phyloP scores from a whole-genome alignment of 2,113 vertebrate genomes.

The Brienomyrus brachyistius region DNA sequence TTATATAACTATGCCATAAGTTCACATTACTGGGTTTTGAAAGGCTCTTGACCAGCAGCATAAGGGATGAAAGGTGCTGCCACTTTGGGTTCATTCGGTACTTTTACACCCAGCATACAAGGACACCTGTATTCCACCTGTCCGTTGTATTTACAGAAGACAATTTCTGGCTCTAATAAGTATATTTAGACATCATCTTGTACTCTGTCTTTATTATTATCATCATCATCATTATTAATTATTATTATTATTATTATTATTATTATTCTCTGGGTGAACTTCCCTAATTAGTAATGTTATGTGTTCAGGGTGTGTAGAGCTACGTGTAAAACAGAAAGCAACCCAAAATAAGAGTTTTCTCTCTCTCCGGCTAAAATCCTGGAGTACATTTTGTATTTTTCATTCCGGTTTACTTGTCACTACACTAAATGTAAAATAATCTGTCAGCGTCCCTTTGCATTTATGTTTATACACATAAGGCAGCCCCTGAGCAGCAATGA shows the following conservation, averaged over 20 bases:
- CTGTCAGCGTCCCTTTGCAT: not conserved
- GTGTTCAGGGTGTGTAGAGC: not conserved
- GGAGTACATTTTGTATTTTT: not conserved
- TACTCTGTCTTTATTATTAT: not conserved
- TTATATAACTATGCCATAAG: not conserved
- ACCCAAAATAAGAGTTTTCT: not conserved
- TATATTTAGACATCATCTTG: not conserved
- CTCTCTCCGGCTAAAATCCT: not conserved
- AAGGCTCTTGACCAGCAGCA: not conserved
- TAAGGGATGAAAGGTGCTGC: not conserved
- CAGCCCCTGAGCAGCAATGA: slow-evolving; percentile 10
- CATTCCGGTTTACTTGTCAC: not conserved
- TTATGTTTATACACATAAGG: not conserved
- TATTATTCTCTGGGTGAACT: not conserved
- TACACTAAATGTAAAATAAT: not conserved
- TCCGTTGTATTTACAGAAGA: not conserved
- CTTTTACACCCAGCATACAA: not conserved
- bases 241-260: not conserved
- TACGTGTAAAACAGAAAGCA: not conserved
- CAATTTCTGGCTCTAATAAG: not conserved
- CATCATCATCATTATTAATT: not conserved
- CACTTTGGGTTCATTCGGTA: not conserved
- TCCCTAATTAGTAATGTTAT: not conserved
- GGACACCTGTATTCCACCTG: not conserved
- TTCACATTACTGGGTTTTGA: not conserved